Percentiles rank a stretch among this genome's conserved stretches.
Evolutionary conservation across 37 sponge, comb jelly and placozoan genomes (phyloP).

Genomic region (Ephydatia muelleri): DNA sequence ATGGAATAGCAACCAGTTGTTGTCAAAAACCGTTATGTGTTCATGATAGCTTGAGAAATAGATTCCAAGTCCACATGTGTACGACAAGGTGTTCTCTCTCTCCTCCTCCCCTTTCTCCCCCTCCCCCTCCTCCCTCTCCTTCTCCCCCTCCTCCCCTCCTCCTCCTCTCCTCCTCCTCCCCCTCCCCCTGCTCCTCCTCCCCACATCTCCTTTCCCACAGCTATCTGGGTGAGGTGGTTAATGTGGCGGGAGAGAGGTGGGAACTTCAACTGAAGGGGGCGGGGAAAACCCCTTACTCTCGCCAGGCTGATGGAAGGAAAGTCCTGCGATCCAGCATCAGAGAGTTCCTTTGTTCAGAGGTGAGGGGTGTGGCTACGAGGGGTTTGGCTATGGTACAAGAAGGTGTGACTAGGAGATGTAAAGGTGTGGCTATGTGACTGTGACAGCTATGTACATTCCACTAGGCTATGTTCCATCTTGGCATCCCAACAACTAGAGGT

Average conservation of each 20-base stretch:
- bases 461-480: constrained; percentile 93
- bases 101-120: too few species aligned
- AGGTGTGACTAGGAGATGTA: not conserved
- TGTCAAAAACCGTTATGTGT: too few species aligned
- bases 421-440: constrained; percentile 4
- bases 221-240: constrained; percentile 88
- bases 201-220: constrained; percentile 5
- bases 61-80: too few species aligned
- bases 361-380: not conserved
- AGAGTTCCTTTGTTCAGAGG: constrained; percentile 97
- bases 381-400: not conserved
- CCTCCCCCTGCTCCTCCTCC: not conserved
- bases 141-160: too few species aligned
- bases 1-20: too few species aligned
- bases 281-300: constrained; percentile 93
- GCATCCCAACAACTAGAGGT: constrained; percentile 94
- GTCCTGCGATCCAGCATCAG: constrained; percentile 92
- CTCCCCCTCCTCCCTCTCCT: too few species aligned
- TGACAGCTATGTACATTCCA: not conserved
- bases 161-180: too few species aligned
- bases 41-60: too few species aligned
- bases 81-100: too few species aligned
- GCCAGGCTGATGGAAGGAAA: constrained; percentile 94
- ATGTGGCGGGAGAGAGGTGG: constrained; percentile 73
- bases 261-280: constrained; percentile 97